Conservation (phyloP, 2,113 vertebrate genomes). For the Ammospiza caudacuta region DNA sequence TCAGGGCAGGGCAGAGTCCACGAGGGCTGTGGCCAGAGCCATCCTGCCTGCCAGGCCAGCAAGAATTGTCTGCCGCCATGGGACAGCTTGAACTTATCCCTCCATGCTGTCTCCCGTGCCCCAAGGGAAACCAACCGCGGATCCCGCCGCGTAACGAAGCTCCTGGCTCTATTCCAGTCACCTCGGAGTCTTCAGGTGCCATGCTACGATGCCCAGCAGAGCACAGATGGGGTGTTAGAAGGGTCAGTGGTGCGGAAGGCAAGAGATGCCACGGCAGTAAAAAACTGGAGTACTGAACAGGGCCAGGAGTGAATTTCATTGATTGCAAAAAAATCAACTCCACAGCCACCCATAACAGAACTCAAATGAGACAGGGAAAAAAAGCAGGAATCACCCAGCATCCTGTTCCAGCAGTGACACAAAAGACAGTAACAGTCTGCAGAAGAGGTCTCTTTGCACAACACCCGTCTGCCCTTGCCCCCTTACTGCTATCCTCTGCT, state of each 20-base stretch:
- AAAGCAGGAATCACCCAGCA: neutral
- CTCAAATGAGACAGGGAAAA: neutral
- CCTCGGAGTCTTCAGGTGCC: neutral
- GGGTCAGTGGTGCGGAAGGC: neutral
- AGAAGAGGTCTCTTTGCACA: neutral
- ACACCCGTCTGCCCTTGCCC: neutral
- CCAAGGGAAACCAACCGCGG: neutral
- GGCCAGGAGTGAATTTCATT: slow-evolving; percentile 31
- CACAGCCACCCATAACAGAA: neutral
- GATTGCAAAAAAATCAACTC: neutral
- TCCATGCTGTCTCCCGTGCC: neutral
- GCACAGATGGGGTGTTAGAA: neutral
- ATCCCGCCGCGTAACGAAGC: neutral
- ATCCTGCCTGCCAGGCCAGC: neutral
- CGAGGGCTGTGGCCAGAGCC: neutral
- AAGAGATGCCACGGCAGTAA: neutral
- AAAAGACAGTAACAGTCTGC: neutral
- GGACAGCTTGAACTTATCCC: neutral
- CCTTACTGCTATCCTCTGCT: neutral
- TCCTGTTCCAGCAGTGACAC: neutral
- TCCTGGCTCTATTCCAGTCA: neutral
- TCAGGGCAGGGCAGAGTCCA: neutral
- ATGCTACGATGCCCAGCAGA: fast-evolving
- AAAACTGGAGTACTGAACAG: neutral
- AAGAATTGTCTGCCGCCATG: too few species aligned